Evolutionary conservation across 1,140 invertebrate genomes (phyloP).

Genomic region (Cotesia chilonis): DNA sequence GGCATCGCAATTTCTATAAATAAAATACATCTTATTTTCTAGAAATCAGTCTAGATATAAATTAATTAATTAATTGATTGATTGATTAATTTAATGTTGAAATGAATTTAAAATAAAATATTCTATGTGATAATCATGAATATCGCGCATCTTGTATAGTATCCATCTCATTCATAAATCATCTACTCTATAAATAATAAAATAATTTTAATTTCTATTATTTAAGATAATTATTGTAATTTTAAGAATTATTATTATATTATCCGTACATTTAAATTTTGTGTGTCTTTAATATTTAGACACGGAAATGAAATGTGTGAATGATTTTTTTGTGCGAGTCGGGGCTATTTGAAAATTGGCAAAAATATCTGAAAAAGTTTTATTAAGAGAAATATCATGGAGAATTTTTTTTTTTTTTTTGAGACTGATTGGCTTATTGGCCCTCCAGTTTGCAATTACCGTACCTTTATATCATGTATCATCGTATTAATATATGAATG

Average conservation of each 20-base stretch:
- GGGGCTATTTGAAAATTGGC: conserved; percentile 44
- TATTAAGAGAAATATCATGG: conserved; percentile 29
- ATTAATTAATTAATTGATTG: conserved; percentile 14
- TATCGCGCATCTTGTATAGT: conserved; percentile 67
- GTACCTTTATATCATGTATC: conserved; percentile 53
- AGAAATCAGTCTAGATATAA: conserved; percentile 28
- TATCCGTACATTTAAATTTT: conserved; percentile 61
- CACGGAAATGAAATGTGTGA: conserved; percentile 18
- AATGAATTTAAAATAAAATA: conserved; percentile 49
- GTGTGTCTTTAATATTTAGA: conserved; percentile 46
- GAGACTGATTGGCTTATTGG: conserved; percentile 62
- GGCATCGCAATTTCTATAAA: conserved; percentile 35
- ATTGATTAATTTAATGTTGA: conserved; percentile 47
- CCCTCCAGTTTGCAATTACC: conserved; percentile 57
- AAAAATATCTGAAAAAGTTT: not conserved
- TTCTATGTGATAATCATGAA: conserved; percentile 68
- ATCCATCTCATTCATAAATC: conserved; percentile 66
- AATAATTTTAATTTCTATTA: conserved; percentile 12
- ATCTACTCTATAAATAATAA: conserved; percentile 65
- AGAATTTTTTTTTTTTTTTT: conserved; percentile 50
- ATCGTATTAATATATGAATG: conserved; percentile 40
- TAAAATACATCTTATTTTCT: conserved; percentile 43
- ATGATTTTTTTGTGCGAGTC: conserved; percentile 39
- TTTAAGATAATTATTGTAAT: conserved; percentile 15
- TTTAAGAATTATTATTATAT: conserved; percentile 54